A percentile compares a stretch with the other conserved stretches of the same genome.
These are phyloP conservation scores for Excalfactoria chinensis DNA, from an alignment of 2,113 vertebrate species.

Conservation along the genomic window DNA sequence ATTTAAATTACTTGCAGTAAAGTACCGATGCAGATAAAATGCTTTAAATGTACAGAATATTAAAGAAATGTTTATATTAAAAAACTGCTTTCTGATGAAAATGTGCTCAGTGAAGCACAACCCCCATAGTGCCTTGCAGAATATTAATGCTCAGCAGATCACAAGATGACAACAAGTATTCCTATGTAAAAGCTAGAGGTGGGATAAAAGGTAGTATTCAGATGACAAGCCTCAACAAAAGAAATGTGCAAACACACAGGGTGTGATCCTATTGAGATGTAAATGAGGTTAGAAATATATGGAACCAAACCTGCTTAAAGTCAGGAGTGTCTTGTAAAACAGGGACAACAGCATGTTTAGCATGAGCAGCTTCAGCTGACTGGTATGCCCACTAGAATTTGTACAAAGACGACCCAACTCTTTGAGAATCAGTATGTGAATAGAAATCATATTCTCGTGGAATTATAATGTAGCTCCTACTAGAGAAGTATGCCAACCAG, in stretches of 20 bases:
- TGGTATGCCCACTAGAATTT: neutral
- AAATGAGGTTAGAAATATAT: slow-evolving; percentile 69
- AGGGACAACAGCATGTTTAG: slow-evolving; percentile 22
- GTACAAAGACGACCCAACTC: neutral
- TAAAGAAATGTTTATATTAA: slow-evolving; percentile 84
- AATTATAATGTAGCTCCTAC: neutral
- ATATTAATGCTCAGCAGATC: slow-evolving; percentile 76
- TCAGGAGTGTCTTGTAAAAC: slow-evolving; percentile 35
- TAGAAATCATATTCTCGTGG: neutral
- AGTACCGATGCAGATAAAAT: slow-evolving; percentile 77
- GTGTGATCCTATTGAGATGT: slow-evolving; percentile 63
- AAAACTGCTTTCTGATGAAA: slow-evolving; percentile 79
- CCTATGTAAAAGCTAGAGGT: slow-evolving; percentile 15
- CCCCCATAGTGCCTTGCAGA: slow-evolving; percentile 66
- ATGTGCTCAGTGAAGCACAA: slow-evolving; percentile 68
- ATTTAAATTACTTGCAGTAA: slow-evolving; percentile 79
- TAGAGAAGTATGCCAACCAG: neutral
- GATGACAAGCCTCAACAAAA: slow-evolving; percentile 54
- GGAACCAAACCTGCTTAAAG: slow-evolving; percentile 32
- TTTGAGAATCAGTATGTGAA: neutral
- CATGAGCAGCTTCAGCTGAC: neutral
- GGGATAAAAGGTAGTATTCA: slow-evolving; percentile 59
- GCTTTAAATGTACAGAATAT: slow-evolving; percentile 81
- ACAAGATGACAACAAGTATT: slow-evolving; percentile 61
- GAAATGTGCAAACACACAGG: slow-evolving; percentile 45